phyloP scores from a whole-genome alignment of 37 sponge, comb jelly and placozoan genomes.

The Bolinopsis microptera region DNA sequence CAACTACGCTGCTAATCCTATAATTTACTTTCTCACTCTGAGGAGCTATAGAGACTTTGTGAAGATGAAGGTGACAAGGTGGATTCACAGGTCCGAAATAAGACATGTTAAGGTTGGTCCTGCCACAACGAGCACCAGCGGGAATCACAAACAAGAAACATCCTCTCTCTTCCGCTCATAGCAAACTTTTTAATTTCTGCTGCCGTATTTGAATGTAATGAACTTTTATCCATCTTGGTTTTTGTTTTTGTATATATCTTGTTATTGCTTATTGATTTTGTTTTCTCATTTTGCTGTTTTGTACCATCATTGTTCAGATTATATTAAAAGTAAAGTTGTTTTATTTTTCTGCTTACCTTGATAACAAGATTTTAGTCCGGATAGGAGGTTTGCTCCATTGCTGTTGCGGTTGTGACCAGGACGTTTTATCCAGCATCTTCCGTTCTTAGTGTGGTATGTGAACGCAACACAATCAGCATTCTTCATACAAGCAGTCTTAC shows the following conservation, averaged over 20 bases:
- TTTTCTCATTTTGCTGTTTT: not conserved
- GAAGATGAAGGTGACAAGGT: not conserved
- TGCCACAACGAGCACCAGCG: not conserved
- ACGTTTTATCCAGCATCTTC: not conserved
- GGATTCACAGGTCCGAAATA: not conserved
- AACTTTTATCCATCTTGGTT: too few species aligned
- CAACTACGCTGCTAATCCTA: not conserved
- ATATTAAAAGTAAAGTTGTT: not conserved
- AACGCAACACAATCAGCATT: not conserved
- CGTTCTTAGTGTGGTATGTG: not conserved
- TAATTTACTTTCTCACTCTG: not conserved
- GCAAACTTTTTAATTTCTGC: not conserved
- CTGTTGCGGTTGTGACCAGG: not conserved
- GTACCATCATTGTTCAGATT: too few species aligned
- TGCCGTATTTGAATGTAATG: not conserved
- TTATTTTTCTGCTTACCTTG: not conserved
- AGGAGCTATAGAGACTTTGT: not conserved
- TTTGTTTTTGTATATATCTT: not conserved
- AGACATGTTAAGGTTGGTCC: not conserved
- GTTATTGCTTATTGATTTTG: too few species aligned
- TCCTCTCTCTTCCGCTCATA: not conserved
- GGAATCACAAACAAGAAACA: not conserved
- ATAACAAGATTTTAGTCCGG: constrained; percentile 29
- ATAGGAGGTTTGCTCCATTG: not conserved
- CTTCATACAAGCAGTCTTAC: not conserved